Percentiles rank a stretch among this genome's conserved stretches.
Conservation (phyloP, 2,113 vertebrate genomes). For the Callipepla squamata region DNA sequence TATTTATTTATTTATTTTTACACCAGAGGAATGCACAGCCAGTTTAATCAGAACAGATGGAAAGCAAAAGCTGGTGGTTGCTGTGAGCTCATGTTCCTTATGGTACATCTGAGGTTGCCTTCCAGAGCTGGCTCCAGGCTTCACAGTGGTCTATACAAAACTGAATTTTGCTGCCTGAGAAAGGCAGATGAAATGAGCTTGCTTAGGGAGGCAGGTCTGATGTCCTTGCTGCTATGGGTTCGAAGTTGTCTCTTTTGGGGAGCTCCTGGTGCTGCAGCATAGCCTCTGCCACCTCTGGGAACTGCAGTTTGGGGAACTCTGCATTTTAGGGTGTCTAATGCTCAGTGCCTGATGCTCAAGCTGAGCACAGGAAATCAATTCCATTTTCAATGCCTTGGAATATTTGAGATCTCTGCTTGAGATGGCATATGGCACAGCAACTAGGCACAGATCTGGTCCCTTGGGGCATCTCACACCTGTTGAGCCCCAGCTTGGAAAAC, state of each 20-base stretch:
- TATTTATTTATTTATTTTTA: neutral
- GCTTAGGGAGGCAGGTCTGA: neutral
- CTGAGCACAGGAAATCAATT: neutral
- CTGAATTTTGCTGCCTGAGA: neutral
- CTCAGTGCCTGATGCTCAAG: neutral
- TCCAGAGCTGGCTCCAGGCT: conserved; percentile 15
- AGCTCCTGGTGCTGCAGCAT: neutral
- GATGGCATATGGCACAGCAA: neutral
- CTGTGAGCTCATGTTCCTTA: neutral
- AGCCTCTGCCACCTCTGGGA: neutral
- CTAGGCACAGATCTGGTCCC: neutral
- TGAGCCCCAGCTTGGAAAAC: neutral
- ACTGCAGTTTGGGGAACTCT: neutral
- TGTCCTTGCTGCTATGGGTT: neutral
- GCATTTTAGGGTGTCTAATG: neutral
- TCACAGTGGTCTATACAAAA: neutral
- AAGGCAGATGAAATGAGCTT: neutral
- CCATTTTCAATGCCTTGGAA: neutral
- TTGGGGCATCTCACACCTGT: neutral
- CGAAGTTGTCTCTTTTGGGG: neutral
- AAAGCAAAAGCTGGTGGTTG: conserved; percentile 18
- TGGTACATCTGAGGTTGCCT: neutral
- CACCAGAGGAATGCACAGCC: neutral
- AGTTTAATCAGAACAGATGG: conserved; percentile 41
- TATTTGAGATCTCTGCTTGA: neutral